A percentile compares a stretch with the other conserved stretches of the same genome.
These are phyloP conservation scores for Coendou prehensilis DNA, from an alignment of 2,797 vertebrate species.

Conservation along the genomic window DNA sequence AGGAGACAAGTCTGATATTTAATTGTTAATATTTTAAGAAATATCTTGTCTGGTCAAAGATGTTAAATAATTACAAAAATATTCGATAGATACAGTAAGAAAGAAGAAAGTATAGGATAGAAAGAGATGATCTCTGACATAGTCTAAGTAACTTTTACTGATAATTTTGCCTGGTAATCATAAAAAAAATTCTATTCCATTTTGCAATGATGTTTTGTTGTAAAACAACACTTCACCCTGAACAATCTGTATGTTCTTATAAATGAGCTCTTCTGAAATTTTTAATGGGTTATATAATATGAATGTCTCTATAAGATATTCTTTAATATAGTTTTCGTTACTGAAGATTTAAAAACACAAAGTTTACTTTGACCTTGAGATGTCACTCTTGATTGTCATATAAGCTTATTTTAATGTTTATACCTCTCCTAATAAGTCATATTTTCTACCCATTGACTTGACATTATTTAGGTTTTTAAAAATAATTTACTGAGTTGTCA, in stretches of 20 bases:
- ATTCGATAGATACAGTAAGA: neutral
- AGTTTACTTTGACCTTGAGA: neutral
- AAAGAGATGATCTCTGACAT: conserved; percentile 28
- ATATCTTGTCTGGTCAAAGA: neutral
- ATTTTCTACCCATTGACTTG: conserved; percentile 30
- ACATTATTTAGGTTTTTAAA: conserved; percentile 61
- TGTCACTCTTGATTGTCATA: conserved; percentile 47
- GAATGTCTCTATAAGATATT: neutral
- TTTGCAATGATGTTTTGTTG: conserved; percentile 57
- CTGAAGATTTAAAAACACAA: neutral
- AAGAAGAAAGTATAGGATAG: neutral
- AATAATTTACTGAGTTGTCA: conserved; percentile 23
- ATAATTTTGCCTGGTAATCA: conserved; percentile 26
- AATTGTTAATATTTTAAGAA: conserved; percentile 5
- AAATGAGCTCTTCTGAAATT: conserved; percentile 19
- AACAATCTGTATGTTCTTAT: conserved; percentile 1
- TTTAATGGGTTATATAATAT: neutral
- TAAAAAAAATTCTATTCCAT: neutral
- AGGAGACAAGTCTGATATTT: neutral
- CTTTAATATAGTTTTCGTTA: conserved; percentile 36
- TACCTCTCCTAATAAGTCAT: conserved; percentile 47
- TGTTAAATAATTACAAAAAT: conserved; percentile 62
- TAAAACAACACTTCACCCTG: conserved; percentile 36
- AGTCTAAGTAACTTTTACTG: conserved; percentile 47
- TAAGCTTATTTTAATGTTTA: conserved; percentile 68